A percentile compares a stretch with the other conserved stretches of the same genome.
Evolutionary conservation across 2,113 vertebrate genomes (phyloP).

Genomic region (Osmerus mordax): DNA sequence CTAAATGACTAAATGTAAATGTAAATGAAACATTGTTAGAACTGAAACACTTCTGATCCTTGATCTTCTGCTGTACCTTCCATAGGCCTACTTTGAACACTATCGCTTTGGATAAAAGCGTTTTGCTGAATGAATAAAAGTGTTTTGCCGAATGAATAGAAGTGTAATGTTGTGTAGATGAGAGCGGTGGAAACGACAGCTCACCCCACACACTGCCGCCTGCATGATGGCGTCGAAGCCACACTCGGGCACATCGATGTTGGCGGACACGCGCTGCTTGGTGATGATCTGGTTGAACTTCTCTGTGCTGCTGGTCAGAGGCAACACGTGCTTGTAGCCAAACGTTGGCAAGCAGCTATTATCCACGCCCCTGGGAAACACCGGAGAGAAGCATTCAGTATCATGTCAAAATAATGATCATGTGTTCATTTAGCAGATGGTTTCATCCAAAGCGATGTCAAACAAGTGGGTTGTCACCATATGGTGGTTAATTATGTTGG

Average conservation of each 20-base stretch:
- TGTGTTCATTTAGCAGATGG: background rate
- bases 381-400: constrained; percentile 4
- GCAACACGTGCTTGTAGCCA: constrained; percentile 90
- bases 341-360: constrained; percentile 81
- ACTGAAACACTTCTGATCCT: too few relatives aligned
- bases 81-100: too few relatives aligned
- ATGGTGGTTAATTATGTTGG: too few relatives aligned
- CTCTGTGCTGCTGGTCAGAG: constrained; percentile 83
- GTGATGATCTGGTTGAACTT: constrained; percentile 90
- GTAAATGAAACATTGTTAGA: too few relatives aligned
- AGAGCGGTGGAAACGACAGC: background rate
- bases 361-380: constrained; percentile 69
- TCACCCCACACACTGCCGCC: constrained; percentile 94
- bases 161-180: too few relatives aligned
- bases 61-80: too few relatives aligned
- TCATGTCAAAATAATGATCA: background rate
- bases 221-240: constrained; percentile 98
- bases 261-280: constrained; percentile 84
- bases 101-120: too few relatives aligned
- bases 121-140: too few relatives aligned
- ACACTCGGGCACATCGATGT: constrained; percentile 86
- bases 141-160: too few relatives aligned
- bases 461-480: too few relatives aligned
- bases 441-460: background rate
- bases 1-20: too few relatives aligned